Percentiles rank a stretch among this genome's conserved stretches.
Conservation (phyloP, 2,888 invertebrate genomes). For the Leucophenga maculata region DNA sequence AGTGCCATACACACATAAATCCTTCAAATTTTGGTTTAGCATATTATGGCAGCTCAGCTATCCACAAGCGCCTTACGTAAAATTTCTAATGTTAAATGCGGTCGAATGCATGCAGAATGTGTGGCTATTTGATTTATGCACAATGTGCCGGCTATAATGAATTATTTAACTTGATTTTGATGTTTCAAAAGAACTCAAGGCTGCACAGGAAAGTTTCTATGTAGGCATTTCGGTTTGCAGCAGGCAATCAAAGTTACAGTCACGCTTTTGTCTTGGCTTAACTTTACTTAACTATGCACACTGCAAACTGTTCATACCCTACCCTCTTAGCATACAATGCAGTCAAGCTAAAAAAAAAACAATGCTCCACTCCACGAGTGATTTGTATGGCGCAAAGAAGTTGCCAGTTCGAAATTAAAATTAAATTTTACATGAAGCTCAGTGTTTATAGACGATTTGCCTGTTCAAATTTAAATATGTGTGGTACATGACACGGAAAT, state of each 20-base stretch:
- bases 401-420: neutral
- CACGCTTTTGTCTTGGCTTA: neutral
- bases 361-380: no score
- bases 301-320: constrained; percentile 24
- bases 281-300: neutral
- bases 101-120: constrained; percentile 25
- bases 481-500: no score
- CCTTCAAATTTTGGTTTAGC: no score
- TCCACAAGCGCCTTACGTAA: no score
- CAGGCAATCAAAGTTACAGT: no score
- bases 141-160: constrained; percentile 69
- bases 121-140: constrained; percentile 67
- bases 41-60: no score
- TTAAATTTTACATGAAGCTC: neutral
- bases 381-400: no score
- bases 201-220: neutral
- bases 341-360: constrained; percentile 52
- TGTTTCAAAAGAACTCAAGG: constrained; percentile 14
- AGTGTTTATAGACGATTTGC: neutral
- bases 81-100: no score
- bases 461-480: no score
- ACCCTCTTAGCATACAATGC: constrained; percentile 60
- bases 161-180: constrained; percentile 68
- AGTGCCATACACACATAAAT: no score
- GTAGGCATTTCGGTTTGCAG: neutral